Base-by-base conservation (phyloP, 1,140 invertebrate species). In the Zeugodacus cucurbitae region DNA sequence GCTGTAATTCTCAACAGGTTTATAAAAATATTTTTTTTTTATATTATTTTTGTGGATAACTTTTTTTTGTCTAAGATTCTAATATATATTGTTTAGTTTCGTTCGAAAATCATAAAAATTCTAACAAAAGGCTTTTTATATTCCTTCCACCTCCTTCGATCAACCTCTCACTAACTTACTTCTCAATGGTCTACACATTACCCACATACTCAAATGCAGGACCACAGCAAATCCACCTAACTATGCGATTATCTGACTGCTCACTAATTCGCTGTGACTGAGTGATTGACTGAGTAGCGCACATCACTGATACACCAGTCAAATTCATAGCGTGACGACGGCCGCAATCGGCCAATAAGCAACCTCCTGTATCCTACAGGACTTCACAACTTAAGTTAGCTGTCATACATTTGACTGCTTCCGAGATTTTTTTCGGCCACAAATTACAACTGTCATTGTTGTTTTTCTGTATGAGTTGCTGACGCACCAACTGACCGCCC, bases 391-490 rank as follows among this genome's bases (percentile, higher is more conserved):
- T 82, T 82, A 82, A 82, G 74, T 29, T 82, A 37, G n/a, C 74
- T 82, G 74, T 82, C 74, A 74, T 82, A 54, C 26, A 82, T 82
- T 44, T 82, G 17, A 82, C 20, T 82, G 41, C 74, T 82, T 82
- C 74, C 74, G 74, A 48, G 41, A 82, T 48, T 82, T 82, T 32
- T 41, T 54, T 54, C 48, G 4, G 14, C 48, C 14, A 54, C 48
- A 17, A 20, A 54, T 54, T 54, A 34, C 41, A 3, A 26, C 44
- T 29, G 41, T 54, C 37, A 82, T 29, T 74, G 17, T 34, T 34
- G 62, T 67, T 67, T 34, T 10, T 67, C 14, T 67, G 62, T 17
- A 6, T 20, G 48, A 4, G 14, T 0, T 17, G 4, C 14, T 62
- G 58, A 26, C n/a, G 58, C 2, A 34, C 32, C 34, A 17, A 20